These are phyloP conservation scores for Nasonia vitripennis DNA, from an alignment of 1,140 invertebrate species.

Conservation along the genomic window DNA sequence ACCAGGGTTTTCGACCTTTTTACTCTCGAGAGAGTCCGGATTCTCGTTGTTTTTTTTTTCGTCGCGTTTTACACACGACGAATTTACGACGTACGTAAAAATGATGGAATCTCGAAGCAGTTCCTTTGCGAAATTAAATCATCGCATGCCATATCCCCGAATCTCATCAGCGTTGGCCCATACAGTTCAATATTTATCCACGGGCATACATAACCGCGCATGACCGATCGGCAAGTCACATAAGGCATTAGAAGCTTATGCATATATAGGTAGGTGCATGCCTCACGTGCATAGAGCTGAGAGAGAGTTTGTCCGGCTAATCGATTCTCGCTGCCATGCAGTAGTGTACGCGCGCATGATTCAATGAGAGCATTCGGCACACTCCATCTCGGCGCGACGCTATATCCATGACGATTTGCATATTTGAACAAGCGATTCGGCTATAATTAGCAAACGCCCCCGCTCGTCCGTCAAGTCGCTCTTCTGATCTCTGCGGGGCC, in stretches of 20 bases:
- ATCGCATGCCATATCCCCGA: too few species aligned
- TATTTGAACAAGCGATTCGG: constrained; percentile 24
- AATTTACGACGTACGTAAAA: too few species aligned
- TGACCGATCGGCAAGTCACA: not conserved
- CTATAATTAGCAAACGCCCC: not conserved
- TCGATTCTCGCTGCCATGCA: constrained; percentile 16
- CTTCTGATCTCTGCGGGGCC: not conserved
- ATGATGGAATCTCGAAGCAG: too few species aligned
- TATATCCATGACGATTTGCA: constrained; percentile 34
- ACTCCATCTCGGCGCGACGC: not conserved
- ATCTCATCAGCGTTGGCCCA: not conserved
- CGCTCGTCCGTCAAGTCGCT: not conserved
- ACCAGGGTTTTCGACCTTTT: too few species aligned
- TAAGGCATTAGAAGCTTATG: constrained; percentile 6
- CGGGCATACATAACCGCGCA: not conserved
- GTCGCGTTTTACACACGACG: too few species aligned
- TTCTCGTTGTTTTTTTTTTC: too few species aligned
- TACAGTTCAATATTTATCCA: not conserved
- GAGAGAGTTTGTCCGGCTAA: not conserved
- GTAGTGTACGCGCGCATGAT: not conserved
- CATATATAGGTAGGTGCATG: not conserved
- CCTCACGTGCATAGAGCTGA: not conserved
- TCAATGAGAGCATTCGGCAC: not conserved
- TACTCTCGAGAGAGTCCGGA: too few species aligned
- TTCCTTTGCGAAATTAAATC: too few species aligned